A percentile compares a stretch with the other conserved stretches of the same genome.
Evolutionary conservation across 92 coral and sea anemone genomes (phyloP).

Genomic region (Porites divaricata): DNA sequence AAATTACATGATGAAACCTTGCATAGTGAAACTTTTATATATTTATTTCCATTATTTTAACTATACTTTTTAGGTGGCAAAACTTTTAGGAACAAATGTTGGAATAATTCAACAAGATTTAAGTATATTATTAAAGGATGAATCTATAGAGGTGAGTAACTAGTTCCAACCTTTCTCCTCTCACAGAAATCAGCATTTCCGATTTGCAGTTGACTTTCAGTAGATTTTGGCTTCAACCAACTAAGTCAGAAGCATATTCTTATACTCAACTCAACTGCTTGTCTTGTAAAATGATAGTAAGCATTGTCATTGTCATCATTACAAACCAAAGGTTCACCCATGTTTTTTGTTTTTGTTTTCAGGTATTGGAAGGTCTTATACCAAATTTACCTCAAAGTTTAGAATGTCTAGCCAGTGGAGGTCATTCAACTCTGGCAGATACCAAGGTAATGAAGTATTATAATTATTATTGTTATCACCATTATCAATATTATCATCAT

Average conservation of each 20-base stretch:
- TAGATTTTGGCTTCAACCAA: too few species aligned
- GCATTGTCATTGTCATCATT: too few species aligned
- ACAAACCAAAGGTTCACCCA: too few species aligned
- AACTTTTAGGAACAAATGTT: conserved; percentile 87
- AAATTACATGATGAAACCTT: not conserved
- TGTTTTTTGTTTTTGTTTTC: not conserved
- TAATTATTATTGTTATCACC: too few species aligned
- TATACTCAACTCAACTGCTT: too few species aligned
- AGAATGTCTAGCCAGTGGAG: conserved; percentile 92
- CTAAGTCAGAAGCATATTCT: too few species aligned
- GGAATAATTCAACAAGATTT: conserved; percentile 90
- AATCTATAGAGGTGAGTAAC: conserved; percentile 89
- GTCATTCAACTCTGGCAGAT: conserved; percentile 76
- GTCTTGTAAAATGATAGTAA: too few species aligned
- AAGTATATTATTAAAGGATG: conserved; percentile 96
- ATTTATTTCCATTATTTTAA: not conserved
- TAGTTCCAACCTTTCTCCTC: too few species aligned
- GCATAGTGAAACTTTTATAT: not conserved
- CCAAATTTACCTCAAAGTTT: conserved; percentile 90
- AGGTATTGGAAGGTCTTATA: conserved; percentile 97
- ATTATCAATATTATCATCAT: too few species aligned
- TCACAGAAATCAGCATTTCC: too few species aligned
- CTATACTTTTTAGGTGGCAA: conserved; percentile 72
- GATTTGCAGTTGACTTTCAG: too few species aligned
- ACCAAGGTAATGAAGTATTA: conserved; percentile 67